Evolutionary conservation across 1,140 invertebrate genomes (phyloP).

Genomic region (Euura lappo): DNA sequence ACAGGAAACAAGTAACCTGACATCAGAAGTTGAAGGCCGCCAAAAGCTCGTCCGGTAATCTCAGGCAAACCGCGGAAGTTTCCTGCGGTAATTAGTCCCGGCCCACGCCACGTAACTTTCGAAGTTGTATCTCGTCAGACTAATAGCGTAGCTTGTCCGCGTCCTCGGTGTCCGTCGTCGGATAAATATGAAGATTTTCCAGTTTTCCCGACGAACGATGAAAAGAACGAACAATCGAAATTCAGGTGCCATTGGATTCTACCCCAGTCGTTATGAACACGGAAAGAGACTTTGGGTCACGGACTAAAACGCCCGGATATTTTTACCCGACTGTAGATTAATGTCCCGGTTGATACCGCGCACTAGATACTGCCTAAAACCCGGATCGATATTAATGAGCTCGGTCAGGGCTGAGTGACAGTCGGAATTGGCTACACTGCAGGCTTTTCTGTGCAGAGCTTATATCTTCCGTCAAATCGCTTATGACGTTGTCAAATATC

Average conservation of each 20-base stretch:
- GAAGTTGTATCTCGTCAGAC: neutral
- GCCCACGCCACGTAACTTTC: neutral
- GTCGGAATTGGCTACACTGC: constrained; percentile 54
- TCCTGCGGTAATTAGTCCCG: neutral
- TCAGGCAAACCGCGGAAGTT: neutral
- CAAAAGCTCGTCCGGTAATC: neutral
- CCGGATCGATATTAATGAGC: constrained; percentile 62
- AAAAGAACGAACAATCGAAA: neutral
- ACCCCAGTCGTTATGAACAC: neutral
- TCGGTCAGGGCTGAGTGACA: constrained; percentile 60
- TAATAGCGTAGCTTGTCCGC: neutral
- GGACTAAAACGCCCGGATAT: constrained; percentile 38
- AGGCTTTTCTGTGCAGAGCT: constrained; percentile 56
- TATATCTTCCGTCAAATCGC: too few relatives aligned
- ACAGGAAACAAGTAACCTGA: too few relatives aligned
- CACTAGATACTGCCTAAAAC: constrained; percentile 57
- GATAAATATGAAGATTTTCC: too few relatives aligned
- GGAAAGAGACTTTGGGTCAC: neutral
- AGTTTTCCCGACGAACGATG: too few relatives aligned
- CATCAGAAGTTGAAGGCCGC: too few relatives aligned
- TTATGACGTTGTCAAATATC: too few relatives aligned
- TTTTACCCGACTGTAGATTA: constrained; percentile 56
- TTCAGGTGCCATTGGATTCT: neutral
- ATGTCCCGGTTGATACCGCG: constrained; percentile 43
- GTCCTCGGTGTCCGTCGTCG: too few relatives aligned